Evolutionary conservation across 2,113 vertebrate species (phyloP), one percentile per base, ranked within the genome.

Genomic region (Mormoops blainvillei): DNA sequence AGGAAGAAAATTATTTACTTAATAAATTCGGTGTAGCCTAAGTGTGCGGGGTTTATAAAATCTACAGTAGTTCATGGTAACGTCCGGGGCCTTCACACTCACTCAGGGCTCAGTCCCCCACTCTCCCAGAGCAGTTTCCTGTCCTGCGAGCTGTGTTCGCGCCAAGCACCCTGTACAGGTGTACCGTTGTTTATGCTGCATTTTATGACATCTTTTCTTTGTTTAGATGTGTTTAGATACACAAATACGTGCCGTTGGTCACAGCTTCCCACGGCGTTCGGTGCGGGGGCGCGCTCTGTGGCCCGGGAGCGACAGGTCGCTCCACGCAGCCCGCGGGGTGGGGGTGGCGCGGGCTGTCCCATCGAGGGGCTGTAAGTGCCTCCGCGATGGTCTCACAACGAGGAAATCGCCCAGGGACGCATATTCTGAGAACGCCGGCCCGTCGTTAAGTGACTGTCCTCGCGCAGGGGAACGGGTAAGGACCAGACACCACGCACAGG

Each of bases 261-360:
- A 43, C 70, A 28, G 2, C 5, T 3, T 41, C 19, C 70, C 28
- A 2, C 24, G n/a, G n/a, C n/a, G n/a, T n/a, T n/a, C n/a, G n/a
- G n/a, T n/a, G n/a, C n/a, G n/a, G n/a, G n/a, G n/a, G n/a, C n/a
- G n/a, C n/a, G 70, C 11, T 8, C 6, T 3, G 13, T 1, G 6
- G 24, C 70, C 36, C 6, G 3, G 12, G 22, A 28, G 24, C 41
- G 0, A 26, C 3, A 1, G 70, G 70, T 38, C 4, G 12, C 6
- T 6, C 38, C 70, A 6, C 5, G 13, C 12, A 2, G 70, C 68
- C 38, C 11, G n/a, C n/a, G n/a, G n/a, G n/a, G n/a, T n/a, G 22
- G 20, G 36, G 24, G 68, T 71, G 68, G 9, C 11, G 68, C 11
- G 0, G 36, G 68, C 38, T 26, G 22, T 3, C 3, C 68, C 38